Base-by-base conservation (phyloP, 2,888 invertebrate genomes). In the Tenthredo livida region DNA sequence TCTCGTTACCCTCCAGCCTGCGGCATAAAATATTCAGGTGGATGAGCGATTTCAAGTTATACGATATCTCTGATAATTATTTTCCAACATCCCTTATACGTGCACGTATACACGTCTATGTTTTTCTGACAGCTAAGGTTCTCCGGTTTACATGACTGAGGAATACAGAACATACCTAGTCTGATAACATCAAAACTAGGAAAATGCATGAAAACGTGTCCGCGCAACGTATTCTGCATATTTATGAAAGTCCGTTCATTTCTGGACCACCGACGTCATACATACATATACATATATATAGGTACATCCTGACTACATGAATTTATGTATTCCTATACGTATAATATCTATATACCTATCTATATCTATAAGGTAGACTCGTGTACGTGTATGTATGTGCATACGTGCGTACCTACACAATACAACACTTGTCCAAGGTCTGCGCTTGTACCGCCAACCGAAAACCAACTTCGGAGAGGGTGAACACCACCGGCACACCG, bases 181-280 rank as follows among this genome's bases (percentile, higher is more conserved):
- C 7, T 77, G 58, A 25, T 37, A 84, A 33, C 43, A 17, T 3
- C 75, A 33, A 61, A 33, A 75, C 54, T 17, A 75, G 7, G 40
- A 25, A 72, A 40, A 65, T 84, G 65, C 78, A 80, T 15, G 78
- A 80, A 84, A 77, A 77, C 65, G 65, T 47, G 67, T 61, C 25
- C 25, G 65, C 67, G 47, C n/a, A n/a, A n/a, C n/a, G 29, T 77
- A n/a, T 47, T 43, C 47, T 84, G 84, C 84, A 84, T 78, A 84
- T 84, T 84, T 84, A 50, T 84, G 67, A 78, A 78, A 84, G 61
- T 78, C 50, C 67, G 78, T 67, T 84, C 47, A 78, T 65, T 78
- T 65, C 33, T 21, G 29, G 54, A 29, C 70, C 73, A 17, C 29
- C 54, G n/a, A 15, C 15, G 15, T 25, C n/a, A 15, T 12, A 54